Percentiles rank a stretch among this genome's conserved stretches.
Evolutionary conservation across 1,140 invertebrate genomes (phyloP).

Genomic region (Augochlora pura): DNA sequence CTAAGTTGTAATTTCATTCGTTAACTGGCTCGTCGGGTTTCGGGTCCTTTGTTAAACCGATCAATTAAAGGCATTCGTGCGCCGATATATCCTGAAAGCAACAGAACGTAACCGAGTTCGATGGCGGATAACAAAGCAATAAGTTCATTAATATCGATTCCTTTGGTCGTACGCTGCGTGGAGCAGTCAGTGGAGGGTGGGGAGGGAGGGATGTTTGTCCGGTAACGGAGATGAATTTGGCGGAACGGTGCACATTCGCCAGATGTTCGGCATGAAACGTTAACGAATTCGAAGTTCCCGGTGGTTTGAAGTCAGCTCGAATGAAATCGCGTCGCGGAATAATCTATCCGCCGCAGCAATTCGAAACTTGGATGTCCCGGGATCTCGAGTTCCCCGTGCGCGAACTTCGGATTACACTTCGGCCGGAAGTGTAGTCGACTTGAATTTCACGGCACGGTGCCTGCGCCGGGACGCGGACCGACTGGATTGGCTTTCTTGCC

Average conservation of each 20-base stretch:
- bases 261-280: slow-evolving; percentile 43
- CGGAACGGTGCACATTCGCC: slow-evolving; percentile 25
- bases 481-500: slow-evolving; percentile 50
- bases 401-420: slow-evolving; percentile 59
- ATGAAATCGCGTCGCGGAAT: slow-evolving; percentile 46
- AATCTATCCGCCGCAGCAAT: slow-evolving; percentile 49
- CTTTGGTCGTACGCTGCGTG: too few relatives aligned
- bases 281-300: slow-evolving; percentile 50
- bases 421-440: slow-evolving; percentile 58
- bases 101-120: background rate
- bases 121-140: slow-evolving; percentile 16
- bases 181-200: fast-evolving
- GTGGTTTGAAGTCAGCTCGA: slow-evolving; percentile 46
- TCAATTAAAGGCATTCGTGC: background rate
- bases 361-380: slow-evolving; percentile 56
- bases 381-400: slow-evolving; percentile 54
- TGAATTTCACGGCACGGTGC: slow-evolving; percentile 53
- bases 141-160: slow-evolving; percentile 39
- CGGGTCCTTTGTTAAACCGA: background rate
- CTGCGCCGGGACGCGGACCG: slow-evolving; percentile 13
- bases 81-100: background rate
- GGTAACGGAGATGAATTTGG: slow-evolving; percentile 35
- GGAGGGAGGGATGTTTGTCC: background rate
- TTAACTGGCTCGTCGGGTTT: background rate
- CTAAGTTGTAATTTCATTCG: background rate